Percentiles rank a stretch among this genome's conserved stretches.
These are phyloP conservation scores for Brachirus orientalis DNA, from an alignment of 2,113 vertebrate genomes.

Conservation along the genomic window DNA sequence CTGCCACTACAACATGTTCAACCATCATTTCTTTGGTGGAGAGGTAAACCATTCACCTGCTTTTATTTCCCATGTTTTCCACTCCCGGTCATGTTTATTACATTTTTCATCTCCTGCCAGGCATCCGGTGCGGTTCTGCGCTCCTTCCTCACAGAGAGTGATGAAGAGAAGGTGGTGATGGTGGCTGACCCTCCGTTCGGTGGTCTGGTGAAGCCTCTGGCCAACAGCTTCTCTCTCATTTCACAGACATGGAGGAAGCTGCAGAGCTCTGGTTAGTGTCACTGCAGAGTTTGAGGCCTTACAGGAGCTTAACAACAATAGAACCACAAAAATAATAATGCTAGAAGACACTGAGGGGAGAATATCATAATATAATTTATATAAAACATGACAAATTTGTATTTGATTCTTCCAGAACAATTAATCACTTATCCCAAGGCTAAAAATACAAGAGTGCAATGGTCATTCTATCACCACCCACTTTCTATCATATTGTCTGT, in stretches of 20 bases:
- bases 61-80: background rate
- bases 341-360: no score
- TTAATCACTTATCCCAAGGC: no score
- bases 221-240: slow-evolving; percentile 89
- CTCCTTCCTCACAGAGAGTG: slow-evolving; percentile 84
- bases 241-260: slow-evolving; percentile 82
- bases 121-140: slow-evolving; percentile 77
- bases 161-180: slow-evolving; percentile 84
- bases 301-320: no score
- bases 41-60: slow-evolving; percentile 82
- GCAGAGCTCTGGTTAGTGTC: slow-evolving; percentile 76
- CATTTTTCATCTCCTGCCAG: slow-evolving; percentile 63
- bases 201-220: slow-evolving; percentile 94
- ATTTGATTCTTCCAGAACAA: no score
- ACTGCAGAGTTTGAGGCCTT: background rate
- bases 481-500: no score
- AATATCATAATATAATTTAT: no score
- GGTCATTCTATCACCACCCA: no score
- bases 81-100: accelerated
- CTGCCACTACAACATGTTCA: slow-evolving; percentile 99
- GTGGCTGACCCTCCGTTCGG: slow-evolving; percentile 96
- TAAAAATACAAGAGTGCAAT: no score
- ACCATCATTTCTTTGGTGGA: slow-evolving; percentile 94
- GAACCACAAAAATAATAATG: no score
- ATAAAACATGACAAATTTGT: no score